Base-by-base conservation (phyloP, 2,888 invertebrate species). In the Arrhopalites spinosus region DNA sequence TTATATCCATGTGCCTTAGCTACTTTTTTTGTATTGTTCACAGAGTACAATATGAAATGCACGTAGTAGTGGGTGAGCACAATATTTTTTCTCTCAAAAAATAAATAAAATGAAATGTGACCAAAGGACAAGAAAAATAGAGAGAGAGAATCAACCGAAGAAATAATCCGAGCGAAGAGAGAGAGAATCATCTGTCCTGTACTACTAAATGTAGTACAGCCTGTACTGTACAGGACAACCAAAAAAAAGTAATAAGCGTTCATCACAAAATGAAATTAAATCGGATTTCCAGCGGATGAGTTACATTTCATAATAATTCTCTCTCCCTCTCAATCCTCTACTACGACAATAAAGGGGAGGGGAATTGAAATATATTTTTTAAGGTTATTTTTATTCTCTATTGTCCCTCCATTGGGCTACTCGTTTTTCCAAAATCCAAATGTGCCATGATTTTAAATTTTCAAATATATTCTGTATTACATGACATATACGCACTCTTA, bases 81-180 rank as follows among this genome's bases (percentile, higher is more conserved):
- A 30, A 30, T 13, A 64, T 43, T 23, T 59, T 71, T 59, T 43
- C 43, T 43, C 45, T 30, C 56, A 71, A 36, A 71, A 59, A 27
- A 25, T 56, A 56, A 56, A 56, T 25, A 7, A 59, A 59, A 68
- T 67, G 68, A 68, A 71, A 71, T 71, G 71, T 71, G 71, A 71
- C 61, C 43, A 45, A 8, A 47, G 11, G 43, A 59, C 56, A 17
- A 61, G 59, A 61, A 43, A 59, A 71, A 70, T 56, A 64, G 25
- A 70, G 56, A 53, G 13, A 25, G 20, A 29, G 71, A 53, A 56
- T 71, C 59, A 59, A 66, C 23, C 43, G 36, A 23, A 43, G 59
- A 73, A 66, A 73, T 73, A 73, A 73, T 73, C 73, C 73, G 73
- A 73, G 73, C 73, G 73, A n/a, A n/a, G n/a, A n/a, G n/a, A n/a